Base-by-base conservation (phyloP, 2,797 vertebrate genomes). In the Phalloptychus januarius region DNA sequence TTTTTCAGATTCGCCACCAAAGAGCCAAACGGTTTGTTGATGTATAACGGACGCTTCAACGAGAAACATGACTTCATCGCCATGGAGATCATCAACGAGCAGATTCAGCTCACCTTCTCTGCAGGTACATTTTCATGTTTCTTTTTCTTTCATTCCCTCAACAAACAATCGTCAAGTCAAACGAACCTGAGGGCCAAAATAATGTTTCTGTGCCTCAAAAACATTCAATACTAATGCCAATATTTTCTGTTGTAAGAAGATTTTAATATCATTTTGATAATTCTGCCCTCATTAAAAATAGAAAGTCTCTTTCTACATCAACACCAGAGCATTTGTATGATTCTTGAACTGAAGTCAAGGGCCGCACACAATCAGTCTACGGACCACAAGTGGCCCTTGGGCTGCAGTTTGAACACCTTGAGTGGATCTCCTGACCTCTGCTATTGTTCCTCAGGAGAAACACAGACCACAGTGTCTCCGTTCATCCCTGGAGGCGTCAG, bases 21-120 rank as follows among this genome's bases (percentile, higher is more conserved):
- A 89, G 97, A 97, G 88, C 93, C 91, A 0, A 92, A 97, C 0
- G 98, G 97, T 33, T 94, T 99, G 70, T 95, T 99, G 40, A 90
- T 99, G 31, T 99, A 99, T 89, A 99, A 99, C 0, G 98, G 98
- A 4, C 97, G 98, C 86, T 99, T 99, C 92, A 99, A 99, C 0
- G 97, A 98, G 88, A 97, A 97, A 56, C 98, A 99, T 6, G 98
- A 99, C 93, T 99, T 99, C 3, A 96, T 99, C 74, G 97, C 97
- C 15, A 93, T 99, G 81, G 98, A 99, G 91, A 97, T 99, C 74
- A 95, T 98, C 80, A 93, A 94, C 0, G 95, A 97, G 85, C 98
- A 99, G 94, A 94, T 99, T 69, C 98, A 98, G 94, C 96, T 98
- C 79, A 97, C 96, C 79, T 98, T 97, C 92, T 98, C 97, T 15